Evolutionary conservation across 2,797 vertebrate genomes (phyloP).

Genomic region (Hemitrygon akajei): DNA sequence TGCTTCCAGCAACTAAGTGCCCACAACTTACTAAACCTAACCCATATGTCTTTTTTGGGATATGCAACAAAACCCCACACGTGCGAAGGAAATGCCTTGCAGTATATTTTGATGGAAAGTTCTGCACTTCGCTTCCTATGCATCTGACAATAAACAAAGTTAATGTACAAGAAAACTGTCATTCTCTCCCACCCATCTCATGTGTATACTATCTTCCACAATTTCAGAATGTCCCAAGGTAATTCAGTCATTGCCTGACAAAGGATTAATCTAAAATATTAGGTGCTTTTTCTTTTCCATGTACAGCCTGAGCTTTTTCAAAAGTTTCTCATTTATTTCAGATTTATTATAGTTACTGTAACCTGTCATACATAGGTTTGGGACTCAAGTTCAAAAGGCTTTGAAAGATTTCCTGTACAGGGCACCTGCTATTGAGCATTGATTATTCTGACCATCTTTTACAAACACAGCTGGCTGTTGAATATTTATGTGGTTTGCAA

Average conservation of each 20-base stretch:
- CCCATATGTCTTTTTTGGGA: too few relatives aligned
- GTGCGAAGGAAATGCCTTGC: not conserved
- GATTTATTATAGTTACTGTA: not conserved
- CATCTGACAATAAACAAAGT: too few relatives aligned
- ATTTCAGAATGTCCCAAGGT: not conserved
- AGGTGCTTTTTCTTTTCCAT: too few relatives aligned
- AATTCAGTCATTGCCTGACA: not conserved
- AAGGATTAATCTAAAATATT: too few relatives aligned
- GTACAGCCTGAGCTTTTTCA: too few relatives aligned
- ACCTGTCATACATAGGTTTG: not conserved
- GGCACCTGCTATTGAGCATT: not conserved
- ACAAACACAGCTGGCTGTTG: not conserved
- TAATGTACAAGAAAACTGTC: too few relatives aligned
- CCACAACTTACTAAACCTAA: too few relatives aligned
- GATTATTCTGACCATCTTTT: not conserved
- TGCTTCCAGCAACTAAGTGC: too few relatives aligned
- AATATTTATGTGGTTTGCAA: not conserved
- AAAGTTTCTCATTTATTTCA: too few relatives aligned
- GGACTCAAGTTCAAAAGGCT: not conserved
- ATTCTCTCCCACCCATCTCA: not conserved
- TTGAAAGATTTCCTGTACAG: not conserved
- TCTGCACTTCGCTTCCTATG: too few relatives aligned
- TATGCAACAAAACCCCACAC: too few relatives aligned
- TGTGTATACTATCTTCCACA: not conserved
- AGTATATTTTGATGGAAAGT: not conserved